These are phyloP conservation scores for Hapalemur alaotrensis DNA, from an alignment of 2,797 vertebrate genomes.

Conservation along the genomic window DNA sequence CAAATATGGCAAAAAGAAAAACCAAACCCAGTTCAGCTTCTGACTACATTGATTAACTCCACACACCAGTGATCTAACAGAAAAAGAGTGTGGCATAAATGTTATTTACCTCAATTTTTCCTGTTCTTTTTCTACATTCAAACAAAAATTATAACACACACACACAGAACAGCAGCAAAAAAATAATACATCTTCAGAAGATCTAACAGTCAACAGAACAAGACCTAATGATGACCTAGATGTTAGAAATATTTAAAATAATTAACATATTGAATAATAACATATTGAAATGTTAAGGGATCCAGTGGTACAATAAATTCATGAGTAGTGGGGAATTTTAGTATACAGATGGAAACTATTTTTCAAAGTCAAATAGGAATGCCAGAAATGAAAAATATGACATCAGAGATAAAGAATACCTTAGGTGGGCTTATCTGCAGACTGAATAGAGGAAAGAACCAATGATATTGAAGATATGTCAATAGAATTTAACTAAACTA, in stretches of 20 bases:
- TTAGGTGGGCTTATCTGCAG: background rate
- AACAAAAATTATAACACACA: background rate
- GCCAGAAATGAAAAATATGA: background rate
- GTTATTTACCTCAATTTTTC: background rate
- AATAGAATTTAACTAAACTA: background rate
- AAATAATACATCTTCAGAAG: background rate
- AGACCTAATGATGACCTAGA: background rate
- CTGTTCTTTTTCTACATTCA: background rate
- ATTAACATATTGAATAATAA: background rate
- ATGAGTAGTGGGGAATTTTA: background rate
- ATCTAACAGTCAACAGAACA: background rate
- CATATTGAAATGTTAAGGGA: background rate
- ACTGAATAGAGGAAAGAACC: background rate
- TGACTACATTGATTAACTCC: background rate
- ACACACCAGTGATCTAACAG: background rate
- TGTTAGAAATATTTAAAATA: background rate
- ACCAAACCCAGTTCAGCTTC: background rate
- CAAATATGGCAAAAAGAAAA: background rate
- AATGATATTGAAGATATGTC: background rate
- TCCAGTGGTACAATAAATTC: background rate
- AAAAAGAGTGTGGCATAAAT: background rate
- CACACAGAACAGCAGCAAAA: background rate
- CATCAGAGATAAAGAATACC: background rate
- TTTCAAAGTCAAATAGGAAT: background rate
- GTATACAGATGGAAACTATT: background rate